Base-by-base conservation (phyloP, 2,888 invertebrate genomes). In the Sclerodermus sp. region DNA sequence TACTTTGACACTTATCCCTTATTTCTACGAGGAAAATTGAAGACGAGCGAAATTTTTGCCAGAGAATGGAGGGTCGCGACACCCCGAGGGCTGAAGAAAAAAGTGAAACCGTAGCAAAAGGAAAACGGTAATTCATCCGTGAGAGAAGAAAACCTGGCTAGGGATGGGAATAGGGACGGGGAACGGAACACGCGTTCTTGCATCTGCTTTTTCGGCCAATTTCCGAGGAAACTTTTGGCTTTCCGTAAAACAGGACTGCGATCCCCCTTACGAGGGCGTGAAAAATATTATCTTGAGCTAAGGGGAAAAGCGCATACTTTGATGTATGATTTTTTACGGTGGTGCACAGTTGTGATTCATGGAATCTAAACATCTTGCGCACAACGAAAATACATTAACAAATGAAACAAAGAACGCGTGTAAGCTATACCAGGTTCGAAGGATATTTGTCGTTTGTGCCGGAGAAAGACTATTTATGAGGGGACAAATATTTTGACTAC, bases 181-280 rank as follows among this genome's bases (percentile, higher is more conserved):
- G n/a, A n/a, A n/a, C n/a, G n/a, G n/a, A n/a, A n/a, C n/a, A n/a
- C n/a, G 14, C 8, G 36, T 45, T 56, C 60, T 61, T 55, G 49
- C 60, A 52, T 57, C 49, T 59, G 60, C 58, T 62, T 65, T 64
- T 65, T 66, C 58, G 62, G 58, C 58, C 64, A 68, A 69, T 69
- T 66, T 61, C 54, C 53, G 58, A 58, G 55, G 62, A 57, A 52
- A 56, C 62, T 66, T 66, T 53, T 63, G 56, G 53, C 47, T 49
- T 57, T 42, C 45, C 61, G 49, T 52, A 8, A 8, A 23, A 23
- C 50, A 50, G 42, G 47, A 46, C 41, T 41, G 54, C 53, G 51
- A 49, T 50, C 49, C 49, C 55, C 58, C 62, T 66, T 59, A 57
- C 53, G 51, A 47, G 30, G 45, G 42, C 13, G 34, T 45, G 47